Conservation (phyloP, 2,888 invertebrate genomes). For the Pegoplata infirma region DNA sequence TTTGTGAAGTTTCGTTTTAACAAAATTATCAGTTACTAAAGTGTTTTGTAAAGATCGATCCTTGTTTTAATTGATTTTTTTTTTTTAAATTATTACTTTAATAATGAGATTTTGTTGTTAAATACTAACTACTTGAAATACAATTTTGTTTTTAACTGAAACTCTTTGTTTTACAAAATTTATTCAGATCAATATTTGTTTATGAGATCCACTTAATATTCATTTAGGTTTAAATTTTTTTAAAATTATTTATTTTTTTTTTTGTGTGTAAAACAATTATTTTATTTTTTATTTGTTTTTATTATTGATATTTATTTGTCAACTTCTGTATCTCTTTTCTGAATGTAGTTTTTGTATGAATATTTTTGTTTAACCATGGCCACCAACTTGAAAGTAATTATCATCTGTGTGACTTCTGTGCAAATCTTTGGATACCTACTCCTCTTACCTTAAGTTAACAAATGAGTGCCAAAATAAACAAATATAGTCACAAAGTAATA, state of each 20-base stretch:
- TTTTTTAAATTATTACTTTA: conserved; percentile 40
- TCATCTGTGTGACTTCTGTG: conserved; percentile 54
- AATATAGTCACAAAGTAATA: too few relatives aligned
- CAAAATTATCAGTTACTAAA: conserved; percentile 8
- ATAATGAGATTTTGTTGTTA: conserved; percentile 55
- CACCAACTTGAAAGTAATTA: conserved; percentile 57
- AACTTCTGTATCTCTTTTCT: conserved; percentile 38
- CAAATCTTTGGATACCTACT: conserved; percentile 14
- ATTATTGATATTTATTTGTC: background rate
- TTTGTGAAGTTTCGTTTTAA: background rate
- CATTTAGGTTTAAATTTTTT: conserved; percentile 14
- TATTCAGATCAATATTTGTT: conserved; percentile 37
- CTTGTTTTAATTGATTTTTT: background rate
- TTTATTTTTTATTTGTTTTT: conserved; percentile 38
- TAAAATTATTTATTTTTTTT: too few relatives aligned
- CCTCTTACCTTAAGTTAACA: background rate
- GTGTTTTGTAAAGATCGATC: conserved; percentile 30
- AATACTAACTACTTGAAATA: conserved; percentile 30
- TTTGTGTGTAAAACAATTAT: conserved; percentile 29
- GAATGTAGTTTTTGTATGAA: too few relatives aligned
- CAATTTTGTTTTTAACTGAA: conserved; percentile 6
- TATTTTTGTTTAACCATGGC: conserved; percentile 16
- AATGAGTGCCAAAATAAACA: conserved; percentile 1
- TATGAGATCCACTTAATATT: conserved; percentile 39
- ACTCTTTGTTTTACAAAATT: conserved; percentile 32